These are phyloP conservation scores for Albula glossodonta DNA, from an alignment of 2,113 vertebrate genomes.

Conservation along the genomic window DNA sequence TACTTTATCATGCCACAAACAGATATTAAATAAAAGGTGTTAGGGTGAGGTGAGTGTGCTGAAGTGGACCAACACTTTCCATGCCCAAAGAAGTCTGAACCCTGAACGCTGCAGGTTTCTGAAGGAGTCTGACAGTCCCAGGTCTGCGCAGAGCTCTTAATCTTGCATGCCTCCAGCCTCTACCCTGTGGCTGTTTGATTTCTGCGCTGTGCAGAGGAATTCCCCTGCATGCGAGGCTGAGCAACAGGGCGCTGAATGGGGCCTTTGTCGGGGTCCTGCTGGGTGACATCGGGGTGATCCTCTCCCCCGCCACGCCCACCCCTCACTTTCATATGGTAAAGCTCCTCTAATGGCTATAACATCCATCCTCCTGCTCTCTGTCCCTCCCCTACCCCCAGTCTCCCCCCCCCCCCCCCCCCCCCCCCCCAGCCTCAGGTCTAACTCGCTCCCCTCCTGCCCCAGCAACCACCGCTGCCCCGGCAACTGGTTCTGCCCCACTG, in stretches of 20 bases:
- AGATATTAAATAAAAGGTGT: not conserved
- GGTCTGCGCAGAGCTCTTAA: too few relatives aligned
- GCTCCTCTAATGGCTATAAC: conserved; percentile 74
- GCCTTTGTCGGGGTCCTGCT: conserved; percentile 78
- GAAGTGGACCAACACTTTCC: not conserved
- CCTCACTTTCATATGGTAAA: conserved; percentile 84
- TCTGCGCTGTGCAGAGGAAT: conserved; percentile 52
- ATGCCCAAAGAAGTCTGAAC: not conserved
- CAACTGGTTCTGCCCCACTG: conserved; percentile 69
- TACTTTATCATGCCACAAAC: not conserved
- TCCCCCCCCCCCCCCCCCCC: conserved; percentile 29
- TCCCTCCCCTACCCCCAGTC: conserved; percentile 28
- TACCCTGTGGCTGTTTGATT: conserved; percentile 58
- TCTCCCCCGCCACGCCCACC: conserved; percentile 70
- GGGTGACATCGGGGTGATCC: conserved; percentile 77
- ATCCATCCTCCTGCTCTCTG: conserved; percentile 48
- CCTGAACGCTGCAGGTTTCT: not conserved
- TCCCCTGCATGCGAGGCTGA: conserved; percentile 39
- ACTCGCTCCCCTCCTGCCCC: conserved; percentile 30
- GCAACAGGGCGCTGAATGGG: conserved; percentile 61
- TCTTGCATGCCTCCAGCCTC: conserved; percentile 56
- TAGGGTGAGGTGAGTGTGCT: not conserved
- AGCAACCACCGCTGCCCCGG: conserved; percentile 51
- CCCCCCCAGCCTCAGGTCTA: conserved; percentile 47
- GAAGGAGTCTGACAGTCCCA: not conserved